Base-by-base conservation (phyloP, 2,888 invertebrate genomes). In the Elmis aenea region DNA sequence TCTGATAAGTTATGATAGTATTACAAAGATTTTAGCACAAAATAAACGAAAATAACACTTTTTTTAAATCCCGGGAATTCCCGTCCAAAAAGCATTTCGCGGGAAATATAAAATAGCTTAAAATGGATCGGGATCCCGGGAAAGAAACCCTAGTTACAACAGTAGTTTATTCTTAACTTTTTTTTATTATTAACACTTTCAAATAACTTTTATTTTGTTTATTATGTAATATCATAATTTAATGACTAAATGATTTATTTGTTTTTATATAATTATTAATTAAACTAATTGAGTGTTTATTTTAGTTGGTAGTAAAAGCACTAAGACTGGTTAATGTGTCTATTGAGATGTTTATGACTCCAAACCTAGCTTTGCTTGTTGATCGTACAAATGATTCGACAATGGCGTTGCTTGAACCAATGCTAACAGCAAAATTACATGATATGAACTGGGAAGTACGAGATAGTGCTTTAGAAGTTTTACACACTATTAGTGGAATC, bases 401-500 rank as follows among this genome's bases (percentile, higher is more conserved):
- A 0, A 74, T 85, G 61, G 73, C 78, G 40, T 74, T 77, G 39
- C 64, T 87, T 5, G 84, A 83, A 0, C 73, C 76, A 6, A 75
- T 84, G 6, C 72, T 89, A 3, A 76, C 75, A 29, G 75, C 75
- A 60, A 80, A 84, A 57, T 68, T 86, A 58, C 81, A 84, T 48
- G 85, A 85, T 56, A 64, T 72, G 2, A 72, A 79, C 28, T 89
- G 88, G 89, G 87, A 88, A 62, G 77, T 88, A 1, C 72, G 86
- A 21, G 88, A 89, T 51, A 83, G 83, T 3, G 80, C 85, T 0
- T 58, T 88, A 13, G 87, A 89, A 61, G 67, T 87, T 22, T 65
- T 88, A 4, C 75, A 76, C 24, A 81, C 83, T 0, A 79, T 85
- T 55, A 79, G 81, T 0, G 71, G 72, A 23, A 78, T 87, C 45